Evolutionary conservation across 53 echinoderm and acorn worm genomes (phyloP), one percentile per base, ranked within the genome.

Genomic region (Actinopyga echinites): DNA sequence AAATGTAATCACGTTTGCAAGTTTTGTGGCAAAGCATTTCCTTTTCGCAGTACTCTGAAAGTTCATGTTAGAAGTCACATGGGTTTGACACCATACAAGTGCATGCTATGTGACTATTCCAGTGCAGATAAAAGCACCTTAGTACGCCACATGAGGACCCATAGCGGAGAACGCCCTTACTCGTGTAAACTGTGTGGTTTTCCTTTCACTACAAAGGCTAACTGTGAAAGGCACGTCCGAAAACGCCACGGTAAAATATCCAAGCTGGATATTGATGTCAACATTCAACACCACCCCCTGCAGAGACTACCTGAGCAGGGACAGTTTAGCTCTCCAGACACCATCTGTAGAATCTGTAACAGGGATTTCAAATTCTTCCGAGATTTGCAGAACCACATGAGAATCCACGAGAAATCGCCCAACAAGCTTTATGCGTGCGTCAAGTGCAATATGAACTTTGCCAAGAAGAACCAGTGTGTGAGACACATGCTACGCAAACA

Each of bases 121-220:
- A 99, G 99, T 80, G 99, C 99, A 53, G 99, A 99, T 55, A 99
- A 99, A 79, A 99, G 99, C 78, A 99, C 99, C 62, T 78, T 99
- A 31, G 93, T 99, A 3, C 85, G 99, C 32, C 99, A 99, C 61
- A 99, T 99, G 99, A 86, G 99, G 44, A 99, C 99, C 40, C 99
- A 99, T 87, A 99, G 93, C 77, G 99, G 99, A 56, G 99, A 99
- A 75, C 75, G 99, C 2, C 99, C 99, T 4, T 99, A 92, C 65
- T 83, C 93, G 26, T 99, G 99, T 83, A 95, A 89, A 73, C 69
- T 99, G 9, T 99, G 99, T 45, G 91, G 95, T 44, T 99, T 99
- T 86, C 90, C 99, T 12, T 99, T 99, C 77, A 99, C 99, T 4
- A 99, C 99, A 22, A 99, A 99, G 65, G 99, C 99, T 21, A 99